Evolutionary conservation across 2,888 invertebrate species (phyloP), one percentile per base, ranked within the genome.

Genomic region (Hipparchia sbordonii): DNA sequence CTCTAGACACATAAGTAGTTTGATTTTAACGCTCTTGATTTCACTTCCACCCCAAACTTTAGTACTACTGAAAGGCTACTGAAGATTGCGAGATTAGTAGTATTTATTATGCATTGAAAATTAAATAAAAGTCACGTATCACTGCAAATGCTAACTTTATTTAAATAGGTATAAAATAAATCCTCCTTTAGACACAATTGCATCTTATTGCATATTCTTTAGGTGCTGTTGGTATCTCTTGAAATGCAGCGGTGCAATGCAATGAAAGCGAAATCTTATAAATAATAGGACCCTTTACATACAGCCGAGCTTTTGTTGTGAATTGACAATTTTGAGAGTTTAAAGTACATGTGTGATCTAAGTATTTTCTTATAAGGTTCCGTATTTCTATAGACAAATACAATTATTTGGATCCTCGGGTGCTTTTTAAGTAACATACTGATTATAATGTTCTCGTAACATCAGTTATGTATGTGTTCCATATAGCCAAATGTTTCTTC

Each of bases 181-280:
- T 75, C 61, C 67, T 71, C 69, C 69, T 75, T 54, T 66, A 69
- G 46, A 67, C 63, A 75, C 74, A 75, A 75, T 75, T 74, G 72
- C 66, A 67, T 39, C 75, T 75, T 70, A 60, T 75, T 75, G 71
- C 71, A 72, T 65, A 75, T 75, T 75, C 74, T 72, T 70, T 56
- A 67, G 59, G 70, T 63, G 67, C 54, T 33, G 52, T 54, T 51
- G 33, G 63, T 56, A 23, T 67, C 70, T 72, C 69, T 68, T 70
- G 69, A 70, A 72, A 70, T 72, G 71, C 74, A 72, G 72, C 71
- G 62, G 63, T 71, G 73, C 73, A 71, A 79, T 76, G 72, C 76
- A 79, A 80, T 76, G 81, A 81, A 81, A 81, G 81, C 76, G 81
- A 81, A 81, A 80, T 61, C 76, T 70, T 67, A 59, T 70, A 70